A percentile compares a stretch with the other conserved stretches of the same genome.
phyloP scores from a whole-genome alignment of 2,888 invertebrate species.

The Orthonychiurus folsomi region DNA sequence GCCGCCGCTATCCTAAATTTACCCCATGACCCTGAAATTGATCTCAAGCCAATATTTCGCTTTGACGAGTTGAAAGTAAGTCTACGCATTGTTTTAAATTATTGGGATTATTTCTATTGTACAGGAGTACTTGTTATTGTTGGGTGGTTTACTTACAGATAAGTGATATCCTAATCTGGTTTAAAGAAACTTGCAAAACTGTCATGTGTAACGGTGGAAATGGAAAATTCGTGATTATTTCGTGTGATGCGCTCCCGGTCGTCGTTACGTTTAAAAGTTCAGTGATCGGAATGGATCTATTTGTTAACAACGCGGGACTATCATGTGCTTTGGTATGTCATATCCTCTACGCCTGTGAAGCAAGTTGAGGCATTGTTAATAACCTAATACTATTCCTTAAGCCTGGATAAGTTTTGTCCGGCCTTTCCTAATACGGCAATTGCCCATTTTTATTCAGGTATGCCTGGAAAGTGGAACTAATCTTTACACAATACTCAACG shows the following conservation, averaged over 20 bases:
- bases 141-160: constrained; percentile 21
- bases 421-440: too few relatives aligned
- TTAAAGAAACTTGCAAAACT: constrained; percentile 32
- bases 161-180: constrained; percentile 31
- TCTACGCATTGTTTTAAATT: too few relatives aligned
- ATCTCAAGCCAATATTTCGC: constrained; percentile 24
- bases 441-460: constrained; percentile 21
- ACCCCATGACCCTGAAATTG: constrained; percentile 11
- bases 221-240: constrained; percentile 33
- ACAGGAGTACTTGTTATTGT: not conserved
- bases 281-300: constrained; percentile 31
- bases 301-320: constrained; percentile 32
- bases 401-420: not conserved
- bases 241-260: constrained; percentile 30
- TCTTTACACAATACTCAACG: constrained; percentile 35
- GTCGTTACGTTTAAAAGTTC: constrained; percentile 33
- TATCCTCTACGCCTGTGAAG: not conserved
- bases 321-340: constrained; percentile 34
- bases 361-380: constrained; percentile 5
- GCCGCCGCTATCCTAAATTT: constrained; percentile 19
- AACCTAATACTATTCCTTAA: not conserved
- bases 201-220: constrained; percentile 34
- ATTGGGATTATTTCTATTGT: not conserved
- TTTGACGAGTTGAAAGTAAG: constrained; percentile 24
- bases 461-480: constrained; percentile 37